Conservation (phyloP, 2,888 invertebrate genomes). For the Bibio marci region DNA sequence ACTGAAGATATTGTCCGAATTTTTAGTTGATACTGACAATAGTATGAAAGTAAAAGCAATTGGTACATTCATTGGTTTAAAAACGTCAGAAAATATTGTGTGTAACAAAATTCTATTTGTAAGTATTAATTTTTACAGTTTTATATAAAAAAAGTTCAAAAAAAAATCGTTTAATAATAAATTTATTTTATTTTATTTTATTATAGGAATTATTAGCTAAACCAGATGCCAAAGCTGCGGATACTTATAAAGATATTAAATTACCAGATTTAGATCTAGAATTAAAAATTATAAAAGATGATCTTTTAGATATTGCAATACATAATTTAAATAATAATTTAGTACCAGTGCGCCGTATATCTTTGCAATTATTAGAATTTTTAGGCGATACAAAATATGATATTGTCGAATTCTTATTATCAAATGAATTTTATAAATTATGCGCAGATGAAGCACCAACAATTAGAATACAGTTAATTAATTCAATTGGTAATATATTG, state of each 20-base stretch:
- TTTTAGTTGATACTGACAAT: conserved; percentile 21
- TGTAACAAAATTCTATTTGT: conserved; percentile 21
- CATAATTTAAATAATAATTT: no score
- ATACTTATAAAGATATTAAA: no score
- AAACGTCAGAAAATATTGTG: conserved; percentile 20
- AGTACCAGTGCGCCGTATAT: no score
- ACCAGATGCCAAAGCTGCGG: no score
- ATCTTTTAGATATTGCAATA: no score
- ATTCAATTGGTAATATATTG: conserved; percentile 1
- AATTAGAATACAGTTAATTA: conserved; percentile 1
- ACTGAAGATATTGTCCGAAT: conserved; percentile 19
- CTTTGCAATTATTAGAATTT: no score
- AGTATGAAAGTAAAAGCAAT: conserved; percentile 22
- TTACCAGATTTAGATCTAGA: no score
- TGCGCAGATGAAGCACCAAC: neutral
- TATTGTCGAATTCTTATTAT: neutral
- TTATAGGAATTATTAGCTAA: no score
- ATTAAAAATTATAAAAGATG: no score
- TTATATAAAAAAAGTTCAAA: no score
- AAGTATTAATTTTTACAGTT: conserved; percentile 18
- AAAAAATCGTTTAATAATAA: no score
- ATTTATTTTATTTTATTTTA: no score
- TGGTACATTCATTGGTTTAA: conserved; percentile 19
- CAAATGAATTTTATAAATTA: neutral
- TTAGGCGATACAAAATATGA: neutral